Evolutionary conservation across 2,888 invertebrate species (phyloP), one percentile per base, ranked within the genome.

Genomic region (Dorcus parallelipipedus): DNA sequence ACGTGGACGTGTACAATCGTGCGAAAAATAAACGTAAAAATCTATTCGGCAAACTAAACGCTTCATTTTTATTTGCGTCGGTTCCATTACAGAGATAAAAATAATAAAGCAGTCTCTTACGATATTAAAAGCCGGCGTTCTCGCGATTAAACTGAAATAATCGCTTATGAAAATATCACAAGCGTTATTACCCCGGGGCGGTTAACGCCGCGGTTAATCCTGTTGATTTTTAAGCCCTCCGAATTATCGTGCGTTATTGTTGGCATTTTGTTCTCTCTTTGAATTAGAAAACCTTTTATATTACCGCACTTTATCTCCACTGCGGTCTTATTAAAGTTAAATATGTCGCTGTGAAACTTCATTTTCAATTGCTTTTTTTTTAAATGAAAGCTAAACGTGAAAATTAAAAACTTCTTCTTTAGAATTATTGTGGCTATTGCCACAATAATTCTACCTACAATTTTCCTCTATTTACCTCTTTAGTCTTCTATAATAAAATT

Each of bases 131-230:
- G 71, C 71, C 65, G 69, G 71, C 67, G 73, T 73, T 66, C 38
- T 39, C 38, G 67, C 72, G 73, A 75, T 74, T 76, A 75, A 71
- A 73, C 72, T 64, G 69, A 68, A 74, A 75, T 75, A 75, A 76
- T 75, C 76, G 75, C 72, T 73, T 74, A 73, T 72, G 76, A 73
- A 75, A 76, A 75, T 75, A 75, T 73, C 73, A 67, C 67, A 62
- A 67, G 70, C 68, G 71, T 71, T 72, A 73, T 71, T 69, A 68
- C 67, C 67, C 65, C 52, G 61, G 60, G 64, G 71, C 70, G 68
- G 66, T 69, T 72, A 69, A 66, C 71, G 67, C 69, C 68, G 68
- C 68, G 64, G 65, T 64, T 67, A 64, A 65, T 67, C 66, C 61
- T 66, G 69, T 70, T 68, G 67, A 68, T 69, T 68, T 69, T 69